Base-by-base conservation (phyloP, 2,888 invertebrate genomes). In the Oegoconia quadripuncta region DNA sequence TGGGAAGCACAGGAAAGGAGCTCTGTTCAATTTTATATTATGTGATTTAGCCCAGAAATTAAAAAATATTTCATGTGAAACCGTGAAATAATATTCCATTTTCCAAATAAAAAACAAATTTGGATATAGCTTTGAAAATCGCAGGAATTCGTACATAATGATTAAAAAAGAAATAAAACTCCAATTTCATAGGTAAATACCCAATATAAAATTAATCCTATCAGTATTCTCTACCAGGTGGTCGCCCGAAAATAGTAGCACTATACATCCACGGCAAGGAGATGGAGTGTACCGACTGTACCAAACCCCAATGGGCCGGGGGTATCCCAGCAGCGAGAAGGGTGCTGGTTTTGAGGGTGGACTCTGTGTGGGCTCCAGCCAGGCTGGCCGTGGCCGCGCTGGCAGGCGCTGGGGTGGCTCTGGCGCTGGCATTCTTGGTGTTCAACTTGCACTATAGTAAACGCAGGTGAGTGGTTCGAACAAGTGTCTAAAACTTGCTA, bases 381-480 rank as follows among this genome's bases (percentile, higher is more conserved):
- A 93, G 96, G 70, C 84, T 94, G 37, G 91, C 91, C 1, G 92
- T 95, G 3, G 91, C 93, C 0, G 89, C 91, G 3, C 75, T 95
- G 15, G 93, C 95, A 1, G 89, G 91, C 20, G 84, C 93, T 34
- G 96, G 96, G 2, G 93, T 95, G 23, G 89, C 91, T 0, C 70
- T 94, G 35, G 93, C 96, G 0, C 74, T 94, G 14, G 90, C 91
- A 3, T 95, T 95, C 65, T 83, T 96, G 46, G 91, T 91, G 37
- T 95, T 96, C 70, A 96, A 96, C 79, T 84, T 96, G 50, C 93
- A 94, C 74, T 95, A 94, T 68, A 91, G 95, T 49, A 92, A 92
- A 69, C 89, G 94, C 66, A 94, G 95, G 94, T 94, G 80, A 29
- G 39, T 22, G 9, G 7, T 9, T 4, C 22, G 2, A 9, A 22